Evolutionary conservation across 1,140 invertebrate species (phyloP).

Genomic region (Scaptomyza montana): DNA sequence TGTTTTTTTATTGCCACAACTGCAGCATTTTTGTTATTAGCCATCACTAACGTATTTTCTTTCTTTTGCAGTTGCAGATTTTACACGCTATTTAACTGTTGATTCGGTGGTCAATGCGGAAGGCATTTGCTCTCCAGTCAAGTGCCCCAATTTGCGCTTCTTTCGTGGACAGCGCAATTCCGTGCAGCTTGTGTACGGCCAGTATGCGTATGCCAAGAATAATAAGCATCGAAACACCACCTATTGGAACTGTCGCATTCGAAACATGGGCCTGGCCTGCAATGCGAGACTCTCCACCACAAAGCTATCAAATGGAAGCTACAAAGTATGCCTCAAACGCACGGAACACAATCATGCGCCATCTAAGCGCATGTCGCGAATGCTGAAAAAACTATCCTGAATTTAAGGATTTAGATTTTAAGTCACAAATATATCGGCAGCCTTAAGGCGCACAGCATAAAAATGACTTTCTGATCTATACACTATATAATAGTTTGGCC

Average conservation of each 20-base stretch:
- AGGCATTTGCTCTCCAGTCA: constrained; percentile 5
- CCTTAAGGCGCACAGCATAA: constrained; percentile 45
- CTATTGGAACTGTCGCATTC: constrained; percentile 78
- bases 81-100: constrained; percentile 21
- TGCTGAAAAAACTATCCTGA: constrained; percentile 12
- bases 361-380: constrained; percentile 39
- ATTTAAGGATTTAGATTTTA: constrained; percentile 39
- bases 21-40: background rate
- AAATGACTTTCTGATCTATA: constrained; percentile 46
- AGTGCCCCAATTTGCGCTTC: constrained; percentile 34
- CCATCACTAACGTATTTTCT: constrained; percentile 16
- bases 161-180: constrained; percentile 72
- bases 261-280: constrained; percentile 53
- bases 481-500: constrained; percentile 5
- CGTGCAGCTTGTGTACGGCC: constrained; percentile 51
- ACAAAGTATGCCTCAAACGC: constrained; percentile 61
- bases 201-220: constrained; percentile 69
- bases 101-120: constrained; percentile 15
- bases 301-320: constrained; percentile 54
- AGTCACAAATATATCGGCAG: constrained; percentile 46
- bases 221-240: constrained; percentile 55
- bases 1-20: constrained; percentile 8
- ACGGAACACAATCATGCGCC: constrained; percentile 72
- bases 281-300: constrained; percentile 70
- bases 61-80: constrained; percentile 33